Conservation (phyloP, 1,140 invertebrate genomes). For the Andricus grossulariae region DNA sequence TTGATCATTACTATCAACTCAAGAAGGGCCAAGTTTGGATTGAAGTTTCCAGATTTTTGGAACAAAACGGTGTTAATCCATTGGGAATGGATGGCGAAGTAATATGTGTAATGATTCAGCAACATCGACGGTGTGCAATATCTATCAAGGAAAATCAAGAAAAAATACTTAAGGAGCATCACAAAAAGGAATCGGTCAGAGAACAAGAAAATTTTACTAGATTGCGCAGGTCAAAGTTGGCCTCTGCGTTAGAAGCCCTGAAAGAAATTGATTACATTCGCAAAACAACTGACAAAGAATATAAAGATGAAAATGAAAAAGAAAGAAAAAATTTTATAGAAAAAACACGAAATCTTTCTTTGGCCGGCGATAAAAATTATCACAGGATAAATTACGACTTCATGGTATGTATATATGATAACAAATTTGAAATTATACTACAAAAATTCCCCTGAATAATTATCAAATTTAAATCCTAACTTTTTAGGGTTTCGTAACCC, state of each 20-base stretch:
- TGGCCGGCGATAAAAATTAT: constrained; percentile 35
- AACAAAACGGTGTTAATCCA: constrained; percentile 51
- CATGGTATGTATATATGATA: constrained; percentile 50
- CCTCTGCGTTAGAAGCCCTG: constrained; percentile 50
- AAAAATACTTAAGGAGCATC: constrained; percentile 41
- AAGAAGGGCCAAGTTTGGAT: constrained; percentile 61
- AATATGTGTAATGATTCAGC: constrained; percentile 56
- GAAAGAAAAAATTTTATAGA: constrained; percentile 41
- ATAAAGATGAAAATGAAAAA: constrained; percentile 50
- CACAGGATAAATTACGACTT: constrained; percentile 55
- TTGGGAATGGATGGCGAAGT: constrained; percentile 58
- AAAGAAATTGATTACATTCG: constrained; percentile 54
- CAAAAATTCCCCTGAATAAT: no score
- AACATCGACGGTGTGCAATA: constrained; percentile 48
- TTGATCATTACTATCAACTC: constrained; percentile 57
- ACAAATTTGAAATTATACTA: not conserved
- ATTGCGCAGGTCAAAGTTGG: constrained; percentile 56
- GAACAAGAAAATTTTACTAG: constrained; percentile 51
- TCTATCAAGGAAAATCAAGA: constrained; percentile 49
- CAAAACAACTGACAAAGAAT: constrained; percentile 53
- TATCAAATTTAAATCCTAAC: no score
- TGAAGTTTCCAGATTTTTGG: constrained; percentile 55
- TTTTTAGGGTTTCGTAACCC: no score
- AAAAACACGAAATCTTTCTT: constrained; percentile 32
- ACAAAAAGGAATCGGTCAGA: constrained; percentile 34